Base-by-base conservation (phyloP, 2,888 invertebrate genomes). In the Stenotaenia linearis region DNA sequence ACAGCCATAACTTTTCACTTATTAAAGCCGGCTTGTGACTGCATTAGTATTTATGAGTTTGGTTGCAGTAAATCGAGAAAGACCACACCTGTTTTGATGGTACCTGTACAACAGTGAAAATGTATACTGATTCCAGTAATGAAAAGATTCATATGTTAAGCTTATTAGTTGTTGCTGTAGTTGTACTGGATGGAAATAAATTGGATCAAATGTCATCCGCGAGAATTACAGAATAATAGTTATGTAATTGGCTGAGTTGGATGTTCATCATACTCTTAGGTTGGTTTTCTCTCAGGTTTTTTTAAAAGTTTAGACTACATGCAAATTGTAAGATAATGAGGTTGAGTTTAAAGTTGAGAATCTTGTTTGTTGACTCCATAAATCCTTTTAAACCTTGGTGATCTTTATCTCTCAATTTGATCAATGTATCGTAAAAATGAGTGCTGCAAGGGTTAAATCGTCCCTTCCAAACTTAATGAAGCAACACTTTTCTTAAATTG, bases 371-470 rank as follows among this genome's bases (percentile, higher is more conserved):
- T 69, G 69, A 28, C 69, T 69, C n/a, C 7, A 69, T 69, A 69
- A 69, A 69, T 25, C 28, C 56, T 56, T 15, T 56, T 56, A 56
- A 18, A 56, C 56, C 4, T 28, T 69, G 69, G 69, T 28, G 69
- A 69, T 69, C 2, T 9, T 69, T 28, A 69, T 69, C 69, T 4
- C 28, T 69, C 69, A 69, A 69, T 69, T 23, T 7, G 69, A 69
- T 69, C 69, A 28, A 28, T 69, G 69, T 69, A 69, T 69, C 69
- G 23, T 25, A 28, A 15, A 25, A 28, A 69, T 28, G 28, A 69
- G 69, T 69, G 69, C 69, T 69, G 69, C 69, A 12, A 69, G 28
- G 69, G 69, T 69, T 69, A 69, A 69, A 69, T 69, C 25, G 69
- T 69, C 69, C 15, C 28, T 6, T 28, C 45, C 12, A 3, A 45